These are phyloP conservation scores for Tragelaphus scriptus DNA, from an alignment of 2,113 vertebrate genomes.

Conservation along the genomic window DNA sequence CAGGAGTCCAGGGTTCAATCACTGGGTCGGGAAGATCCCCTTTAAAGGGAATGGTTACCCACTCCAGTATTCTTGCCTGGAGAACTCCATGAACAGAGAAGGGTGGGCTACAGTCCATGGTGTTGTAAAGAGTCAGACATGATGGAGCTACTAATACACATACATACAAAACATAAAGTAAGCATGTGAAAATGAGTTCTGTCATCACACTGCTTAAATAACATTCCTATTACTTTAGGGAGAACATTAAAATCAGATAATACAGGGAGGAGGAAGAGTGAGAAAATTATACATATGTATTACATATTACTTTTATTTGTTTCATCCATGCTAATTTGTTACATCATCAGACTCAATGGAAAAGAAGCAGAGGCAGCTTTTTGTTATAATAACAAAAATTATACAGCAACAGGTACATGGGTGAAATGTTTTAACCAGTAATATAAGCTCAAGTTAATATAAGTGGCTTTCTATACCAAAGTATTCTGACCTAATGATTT, in stretches of 20 bases:
- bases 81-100: not conserved
- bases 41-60: not conserved
- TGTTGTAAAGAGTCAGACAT: not conserved
- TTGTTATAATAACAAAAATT: not conserved
- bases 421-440: not conserved
- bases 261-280: not conserved
- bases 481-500: not conserved
- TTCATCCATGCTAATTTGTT: not conserved
- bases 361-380: not conserved
- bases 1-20: not conserved
- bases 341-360: not conserved
- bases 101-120: not conserved
- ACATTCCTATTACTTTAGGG: not conserved
- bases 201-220: not conserved
- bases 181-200: slow-evolving; percentile 1
- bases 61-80: not conserved
- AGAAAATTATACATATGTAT: not conserved
- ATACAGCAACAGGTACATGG: not conserved
- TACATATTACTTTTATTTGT: not conserved
- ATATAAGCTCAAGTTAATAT: slow-evolving; percentile 15
- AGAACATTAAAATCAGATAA: not conserved
- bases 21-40: not conserved
- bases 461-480: not conserved
- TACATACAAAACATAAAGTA: not conserved
- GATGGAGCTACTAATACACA: not conserved